Evolutionary conservation across 2,888 invertebrate genomes (phyloP), one percentile per base, ranked within the genome.

Genomic region (Pilophorus perplexus): DNA sequence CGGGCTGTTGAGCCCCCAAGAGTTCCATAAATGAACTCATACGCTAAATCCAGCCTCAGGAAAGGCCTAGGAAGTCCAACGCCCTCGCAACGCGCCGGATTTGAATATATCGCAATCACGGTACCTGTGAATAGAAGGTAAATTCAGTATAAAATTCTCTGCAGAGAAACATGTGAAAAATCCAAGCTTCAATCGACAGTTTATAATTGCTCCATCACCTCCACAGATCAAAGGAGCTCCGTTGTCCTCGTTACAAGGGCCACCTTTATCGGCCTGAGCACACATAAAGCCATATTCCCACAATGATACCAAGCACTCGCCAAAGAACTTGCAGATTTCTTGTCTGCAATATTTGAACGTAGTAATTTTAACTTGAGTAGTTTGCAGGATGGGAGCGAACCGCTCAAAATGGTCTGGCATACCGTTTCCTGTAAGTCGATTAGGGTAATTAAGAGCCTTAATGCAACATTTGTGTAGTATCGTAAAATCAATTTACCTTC

Each of bases 401-500:
- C 38, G n/a, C n/a, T 44, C 46, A 40, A 62, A 62, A 20, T 28
- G 28, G 23, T 62, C 62, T 1, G 62, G 62, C 62, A 62, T 62
- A 2, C 62, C 62, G 8, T 48, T 25, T n/a, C n/a, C n/a, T n/a
- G n/a, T n/a, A n/a, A n/a, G n/a, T n/a, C n/a, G n/a, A n/a, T n/a
- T n/a, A n/a, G n/a, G n/a, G n/a, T n/a, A n/a, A n/a, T n/a, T n/a
- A n/a, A n/a, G n/a, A n/a, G n/a, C n/a, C n/a, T n/a, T n/a, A n/a
- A n/a, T n/a, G n/a, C n/a, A n/a, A n/a, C n/a, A n/a, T n/a, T n/a
- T n/a, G n/a, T n/a, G n/a, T n/a, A n/a, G n/a, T n/a, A n/a, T n/a
- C n/a, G n/a, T n/a, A n/a, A n/a, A n/a, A n/a, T n/a, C n/a, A n/a
- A n/a, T n/a, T n/a, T n/a, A 6, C 62, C 62, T 46, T 62, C 62